A percentile compares a stretch with the other conserved stretches of the same genome.
Conservation (phyloP, 1,140 invertebrate species). For the Psix sp. region DNA sequence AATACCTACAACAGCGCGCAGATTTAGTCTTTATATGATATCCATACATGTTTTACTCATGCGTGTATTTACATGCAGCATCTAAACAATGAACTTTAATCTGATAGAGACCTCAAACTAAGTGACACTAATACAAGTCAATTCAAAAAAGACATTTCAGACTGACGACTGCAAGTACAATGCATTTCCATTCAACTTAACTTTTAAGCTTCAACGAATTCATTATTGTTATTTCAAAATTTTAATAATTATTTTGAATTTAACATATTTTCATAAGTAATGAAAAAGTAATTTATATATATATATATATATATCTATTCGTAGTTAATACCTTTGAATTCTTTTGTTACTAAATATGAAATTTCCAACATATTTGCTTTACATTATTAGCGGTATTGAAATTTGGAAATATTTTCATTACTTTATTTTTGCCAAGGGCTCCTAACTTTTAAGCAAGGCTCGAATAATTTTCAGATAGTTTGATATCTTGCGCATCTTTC, state of each 20-base stretch:
- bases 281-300: too few relatives aligned
- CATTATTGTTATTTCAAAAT: too few relatives aligned
- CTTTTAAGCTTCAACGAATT: too few relatives aligned
- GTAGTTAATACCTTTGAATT: too few relatives aligned
- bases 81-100: constrained; percentile 32
- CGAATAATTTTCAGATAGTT: constrained; percentile 76
- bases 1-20: constrained; percentile 33
- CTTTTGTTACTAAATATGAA: too few relatives aligned
- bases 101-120: constrained; percentile 12
- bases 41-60: constrained; percentile 1
- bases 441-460: constrained; percentile 75
- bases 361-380: too few relatives aligned
- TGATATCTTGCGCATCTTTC: constrained; percentile 71
- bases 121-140: constrained; percentile 23
- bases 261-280: too few relatives aligned
- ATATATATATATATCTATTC: too few relatives aligned
- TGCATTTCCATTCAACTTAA: too few relatives aligned
- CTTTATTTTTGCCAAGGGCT: constrained; percentile 54
- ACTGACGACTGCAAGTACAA: too few relatives aligned
- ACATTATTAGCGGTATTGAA: too few relatives aligned
- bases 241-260: too few relatives aligned
- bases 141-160: constrained; percentile 2
- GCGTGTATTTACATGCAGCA: constrained; percentile 5
- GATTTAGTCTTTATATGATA: constrained; percentile 55
- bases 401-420: constrained; percentile 41